Evolutionary conservation across 2,888 invertebrate genomes (phyloP).

Genomic region (Himalopsyche japonica): DNA sequence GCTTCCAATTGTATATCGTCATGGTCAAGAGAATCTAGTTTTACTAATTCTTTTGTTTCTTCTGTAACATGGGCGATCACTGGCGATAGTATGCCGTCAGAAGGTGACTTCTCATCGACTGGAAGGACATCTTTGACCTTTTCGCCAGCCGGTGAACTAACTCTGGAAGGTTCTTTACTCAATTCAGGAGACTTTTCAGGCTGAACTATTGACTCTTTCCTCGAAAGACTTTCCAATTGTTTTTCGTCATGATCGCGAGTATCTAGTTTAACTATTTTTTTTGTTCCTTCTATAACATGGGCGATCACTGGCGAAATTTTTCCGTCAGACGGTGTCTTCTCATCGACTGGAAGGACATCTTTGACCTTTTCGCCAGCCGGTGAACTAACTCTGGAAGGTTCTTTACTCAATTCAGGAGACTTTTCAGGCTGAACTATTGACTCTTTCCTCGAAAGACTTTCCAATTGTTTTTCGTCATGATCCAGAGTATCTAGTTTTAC

Average conservation of each 20-base stretch:
- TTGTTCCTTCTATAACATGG: too few relatives aligned
- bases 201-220: neutral
- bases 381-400: neutral
- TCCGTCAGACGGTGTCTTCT: too few relatives aligned
- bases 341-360: neutral
- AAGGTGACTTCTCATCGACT: neutral
- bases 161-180: too few relatives aligned
- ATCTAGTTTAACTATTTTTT: too few relatives aligned
- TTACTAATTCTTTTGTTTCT: too few relatives aligned
- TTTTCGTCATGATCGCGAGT: too few relatives aligned
- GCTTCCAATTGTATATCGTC: too few relatives aligned
- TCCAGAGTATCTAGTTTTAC: neutral
- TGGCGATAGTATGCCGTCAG: neutral
- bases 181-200: neutral
- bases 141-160: neutral
- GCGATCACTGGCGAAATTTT: too few relatives aligned
- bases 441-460: neutral
- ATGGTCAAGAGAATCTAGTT: too few relatives aligned
- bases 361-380: too few relatives aligned
- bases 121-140: neutral
- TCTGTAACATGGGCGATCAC: too few relatives aligned
- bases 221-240: conserved; percentile 4
- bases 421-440: neutral
- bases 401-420: neutral
- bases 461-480: conserved; percentile 5